Base-by-base conservation (phyloP, 2,888 invertebrate genomes). In the Serripes groenlandicus region DNA sequence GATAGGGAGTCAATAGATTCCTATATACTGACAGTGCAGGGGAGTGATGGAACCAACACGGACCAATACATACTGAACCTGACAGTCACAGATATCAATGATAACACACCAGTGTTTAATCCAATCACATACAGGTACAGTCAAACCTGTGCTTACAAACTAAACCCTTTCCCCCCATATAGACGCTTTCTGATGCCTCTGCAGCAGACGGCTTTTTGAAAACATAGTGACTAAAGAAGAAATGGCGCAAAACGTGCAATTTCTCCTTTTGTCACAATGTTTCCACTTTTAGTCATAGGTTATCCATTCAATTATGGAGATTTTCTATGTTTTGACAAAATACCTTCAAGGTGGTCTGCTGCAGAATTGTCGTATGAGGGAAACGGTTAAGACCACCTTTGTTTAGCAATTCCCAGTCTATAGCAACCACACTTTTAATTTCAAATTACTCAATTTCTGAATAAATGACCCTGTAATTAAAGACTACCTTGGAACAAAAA, bases 61-160 rank as follows among this genome's bases (percentile, higher is more conserved):
- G 85, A 75, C 4, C 89, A 89, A 1, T 88, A 91, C 7, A 89
- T 87, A 3, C 89, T 93, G 18, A 78, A 58, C 7, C 30, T 93
- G 9, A 89, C 89, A 0, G 90, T 93, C 7, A 85, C 85, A 1
- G 93, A 93, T 73, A 90, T 88, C 26, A 93, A 93, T 81, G 93
- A 93, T 42, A 81, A 86, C 58, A 56, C 78, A 18, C 85, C 87
- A 26, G 54, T 79, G 23, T 83, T 83, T 52, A 77, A 68, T 26
- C 80, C 88, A 26, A 73, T 37, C 9, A 66, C 86, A 37, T 88
- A 88, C 75, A 88, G 88, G 86, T 86, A 49, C 49, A 49, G 21
- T 49, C 49, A 49, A 42, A 49, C 21, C 49, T 49, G 49, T 49
- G 49, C 49, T 49, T 49, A 21, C 49, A 49, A 21, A 21, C 49